Base-by-base conservation (phyloP, 2,797 vertebrate genomes). In the Mus minutoides region DNA sequence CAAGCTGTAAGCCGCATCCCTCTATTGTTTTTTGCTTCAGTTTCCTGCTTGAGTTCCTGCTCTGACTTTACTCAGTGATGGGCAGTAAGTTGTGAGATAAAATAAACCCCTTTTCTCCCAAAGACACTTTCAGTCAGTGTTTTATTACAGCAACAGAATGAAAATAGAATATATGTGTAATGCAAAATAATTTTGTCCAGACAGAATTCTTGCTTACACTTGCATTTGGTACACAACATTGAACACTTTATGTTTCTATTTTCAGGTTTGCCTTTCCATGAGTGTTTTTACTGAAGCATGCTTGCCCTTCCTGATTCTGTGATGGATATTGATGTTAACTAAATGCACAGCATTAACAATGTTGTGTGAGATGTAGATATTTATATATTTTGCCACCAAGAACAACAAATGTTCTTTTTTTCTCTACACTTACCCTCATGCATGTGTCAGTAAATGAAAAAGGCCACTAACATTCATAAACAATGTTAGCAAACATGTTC, bases 291-390 rank as follows among this genome's bases (percentile, higher is more conserved):
- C 40, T 16, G 82, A 90, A 96, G 49, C 62, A 29, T 75, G 73
- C 56, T 90, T 96, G 6, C 31, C 71, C 13, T 79, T 90, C 6
- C 52, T 92, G 12, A 43, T 93, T 95, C 19, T 88, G 14, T 90
- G 46, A 67, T 56, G 29, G 4, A 24, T 93, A 26, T 46, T 87
- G 77, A 58, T 77, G 87, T 80, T 19, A 46, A 46, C 43, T 46
- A 46, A 2, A 49, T 29, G 13, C 24, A 76, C 12, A 46, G 46
- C 26, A 22, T 94, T 84, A 92, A 13, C 11, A 62, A 29, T 19
- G 2, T n/a, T 56, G 11, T 58, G 1, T 69, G 49, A n/a, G 91
- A 91, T 82, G 34, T 13, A 90, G 90, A 56, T 90, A 19, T 37
- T 11, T 88, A 58, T 78, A 58, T 52, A 77, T 94, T 87, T 58